Percentiles rank a stretch among this genome's conserved stretches.
phyloP scores from a whole-genome alignment of 2,797 vertebrate species.

The Tolypeutes matacus region DNA sequence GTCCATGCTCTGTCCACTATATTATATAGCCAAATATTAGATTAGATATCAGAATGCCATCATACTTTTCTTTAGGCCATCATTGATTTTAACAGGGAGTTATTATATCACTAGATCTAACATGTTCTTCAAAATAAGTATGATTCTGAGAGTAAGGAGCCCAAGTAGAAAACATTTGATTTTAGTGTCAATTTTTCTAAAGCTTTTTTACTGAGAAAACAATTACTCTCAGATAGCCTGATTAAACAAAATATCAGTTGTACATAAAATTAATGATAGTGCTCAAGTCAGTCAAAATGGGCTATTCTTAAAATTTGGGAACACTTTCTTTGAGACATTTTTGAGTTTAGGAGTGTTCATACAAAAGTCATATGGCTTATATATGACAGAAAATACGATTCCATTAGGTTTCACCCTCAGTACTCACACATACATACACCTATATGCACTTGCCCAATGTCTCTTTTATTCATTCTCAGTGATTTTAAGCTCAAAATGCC shows the following conservation, averaged over 20 bases:
- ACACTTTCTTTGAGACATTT: neutral
- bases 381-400: neutral
- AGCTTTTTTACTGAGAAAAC: constrained; percentile 7
- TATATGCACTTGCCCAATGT: neutral
- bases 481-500: constrained; percentile 22
- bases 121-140: constrained; percentile 38
- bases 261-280: neutral
- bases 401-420: neutral
- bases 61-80: neutral
- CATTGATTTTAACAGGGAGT: neutral
- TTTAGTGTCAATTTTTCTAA: constrained; percentile 50
- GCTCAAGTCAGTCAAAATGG: neutral
- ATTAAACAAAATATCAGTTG: neutral
- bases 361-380: neutral
- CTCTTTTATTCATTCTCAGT: constrained; percentile 6
- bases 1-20: neutral
- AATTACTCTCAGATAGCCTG: neutral
- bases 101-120: neutral
- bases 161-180: neutral
- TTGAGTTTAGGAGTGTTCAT: neutral
- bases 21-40: neutral
- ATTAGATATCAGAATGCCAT: neutral
- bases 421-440: neutral
- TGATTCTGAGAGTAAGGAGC: neutral
- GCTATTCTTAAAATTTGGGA: constrained; percentile 12